Conservation (phyloP, 2,113 vertebrate genomes). For the Thalassarche chlororhynchos region DNA sequence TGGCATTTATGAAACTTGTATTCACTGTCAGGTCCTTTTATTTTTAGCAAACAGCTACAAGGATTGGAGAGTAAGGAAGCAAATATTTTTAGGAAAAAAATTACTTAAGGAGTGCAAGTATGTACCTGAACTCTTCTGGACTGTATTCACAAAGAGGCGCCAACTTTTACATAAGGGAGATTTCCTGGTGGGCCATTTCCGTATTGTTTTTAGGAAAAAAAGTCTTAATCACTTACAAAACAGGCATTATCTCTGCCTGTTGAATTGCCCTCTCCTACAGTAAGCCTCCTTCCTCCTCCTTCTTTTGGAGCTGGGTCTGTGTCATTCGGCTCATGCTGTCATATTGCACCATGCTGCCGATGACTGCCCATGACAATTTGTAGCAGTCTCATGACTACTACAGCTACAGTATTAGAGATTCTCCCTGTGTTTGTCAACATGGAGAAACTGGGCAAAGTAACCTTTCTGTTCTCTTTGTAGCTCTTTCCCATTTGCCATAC, state of each 20-base stretch:
- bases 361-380: not conserved
- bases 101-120: not conserved
- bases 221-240: not conserved
- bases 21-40: not conserved
- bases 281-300: not conserved
- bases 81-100: not conserved
- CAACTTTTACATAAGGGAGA: not conserved
- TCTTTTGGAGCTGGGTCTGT: not conserved
- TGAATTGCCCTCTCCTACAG: not conserved
- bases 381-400: fast-evolving
- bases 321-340: fast-evolving
- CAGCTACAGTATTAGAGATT: not conserved
- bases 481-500: not conserved
- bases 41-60: not conserved
- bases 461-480: not conserved
- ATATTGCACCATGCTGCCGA: fast-evolving
- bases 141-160: not conserved
- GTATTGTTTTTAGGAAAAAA: not conserved
- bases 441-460: not conserved
- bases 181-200: not conserved
- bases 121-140: not conserved
- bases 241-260: not conserved
- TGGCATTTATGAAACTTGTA: not conserved
- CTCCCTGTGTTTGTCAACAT: not conserved
- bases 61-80: not conserved